These are phyloP conservation scores for Epinephelus awoara DNA, from an alignment of 2,797 vertebrate species.

Conservation along the genomic window DNA sequence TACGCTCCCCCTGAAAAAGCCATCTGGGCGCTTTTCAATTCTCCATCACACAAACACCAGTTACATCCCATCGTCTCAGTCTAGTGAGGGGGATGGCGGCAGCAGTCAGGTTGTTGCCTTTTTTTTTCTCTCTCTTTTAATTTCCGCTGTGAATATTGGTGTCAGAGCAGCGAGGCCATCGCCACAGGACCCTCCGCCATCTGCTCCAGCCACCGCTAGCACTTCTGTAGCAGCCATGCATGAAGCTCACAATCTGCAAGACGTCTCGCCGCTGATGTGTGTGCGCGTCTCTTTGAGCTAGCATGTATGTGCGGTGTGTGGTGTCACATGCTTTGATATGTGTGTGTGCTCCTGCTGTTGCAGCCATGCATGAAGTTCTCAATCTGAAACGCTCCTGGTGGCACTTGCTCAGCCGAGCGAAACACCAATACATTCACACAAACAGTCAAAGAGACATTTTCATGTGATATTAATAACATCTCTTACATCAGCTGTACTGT, in stretches of 20 bases:
- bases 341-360: conserved; percentile 36
- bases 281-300: conserved; percentile 29
- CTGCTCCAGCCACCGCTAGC: conserved; percentile 77
- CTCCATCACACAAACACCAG: conserved; percentile 64
- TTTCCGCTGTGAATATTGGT: conserved; percentile 75
- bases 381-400: conserved; percentile 70
- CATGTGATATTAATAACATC: conserved; percentile 38
- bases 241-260: conserved; percentile 81
- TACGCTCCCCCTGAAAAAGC: conserved; percentile 41
- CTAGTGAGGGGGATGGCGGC: conserved; percentile 56
- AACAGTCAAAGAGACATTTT: conserved; percentile 38
- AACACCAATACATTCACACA: conserved; percentile 44
- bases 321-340: conserved; percentile 40
- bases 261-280: conserved; percentile 67
- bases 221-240: conserved; percentile 79
- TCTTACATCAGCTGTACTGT: conserved; percentile 29
- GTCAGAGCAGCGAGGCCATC: conserved; percentile 71
- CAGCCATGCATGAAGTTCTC: conserved; percentile 72
- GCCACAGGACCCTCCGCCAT: conserved; percentile 80
- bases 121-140: conserved; percentile 56
- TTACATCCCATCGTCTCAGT: conserved; percentile 69
- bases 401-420: conserved; percentile 54
- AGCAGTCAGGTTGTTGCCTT: conserved; percentile 61
- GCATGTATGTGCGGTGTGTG: conserved; percentile 3
- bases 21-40: conserved; percentile 68